Base-by-base conservation (phyloP, 2,888 invertebrate genomes). In the Diaprepes abbreviatus region DNA sequence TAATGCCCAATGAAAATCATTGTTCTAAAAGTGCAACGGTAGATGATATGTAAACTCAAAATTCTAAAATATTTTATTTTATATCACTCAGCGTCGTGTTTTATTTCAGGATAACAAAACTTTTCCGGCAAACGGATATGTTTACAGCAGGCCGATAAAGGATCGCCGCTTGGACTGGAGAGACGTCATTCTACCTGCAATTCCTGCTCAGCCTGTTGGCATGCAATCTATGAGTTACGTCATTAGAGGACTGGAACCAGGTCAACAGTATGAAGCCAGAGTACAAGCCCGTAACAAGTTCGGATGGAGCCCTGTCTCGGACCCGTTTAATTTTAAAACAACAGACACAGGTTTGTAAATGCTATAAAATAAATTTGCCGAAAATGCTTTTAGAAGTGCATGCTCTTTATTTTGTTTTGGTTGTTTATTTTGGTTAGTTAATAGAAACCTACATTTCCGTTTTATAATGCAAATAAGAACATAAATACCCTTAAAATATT, bases 221-320 rank as follows among this genome's bases (percentile, higher is more conserved):
- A 84, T 88, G 55, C 90, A 90, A 79, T 86, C 88, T 76, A 90
- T 90, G 88, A 89, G 88, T 76, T 90, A 90, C 82, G 86, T 89
- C 82, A 89, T 91, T 79, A 86, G 88, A 74, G 66, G 66, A 10
- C 85, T 91, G 76, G 90, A 90, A 79, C 87, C 89, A n/a, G 89
- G 88, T 71, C 87, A 88, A 65, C 88, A 88, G 77, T 91, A 91
- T 78, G 90, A 91, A 79, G 90, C 90, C 59, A 88, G 87, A 79
- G 89, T 91, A 64, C 87, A 88, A 77, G 89, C 90, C 64, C 87
- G 88, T 79, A 91, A 91, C 83, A 88, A 89, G 74, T 90, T 88
- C 80, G 90, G 90, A 69, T 90, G 90, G 90, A 89, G 89, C 81
- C 88, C 88, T 60, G 85, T 87, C 76, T 89, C 90, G 24, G 88